Evolutionary conservation across 2,113 vertebrate genomes (phyloP), one percentile per base, ranked within the genome.

Genomic region (Bucco capensis): DNA sequence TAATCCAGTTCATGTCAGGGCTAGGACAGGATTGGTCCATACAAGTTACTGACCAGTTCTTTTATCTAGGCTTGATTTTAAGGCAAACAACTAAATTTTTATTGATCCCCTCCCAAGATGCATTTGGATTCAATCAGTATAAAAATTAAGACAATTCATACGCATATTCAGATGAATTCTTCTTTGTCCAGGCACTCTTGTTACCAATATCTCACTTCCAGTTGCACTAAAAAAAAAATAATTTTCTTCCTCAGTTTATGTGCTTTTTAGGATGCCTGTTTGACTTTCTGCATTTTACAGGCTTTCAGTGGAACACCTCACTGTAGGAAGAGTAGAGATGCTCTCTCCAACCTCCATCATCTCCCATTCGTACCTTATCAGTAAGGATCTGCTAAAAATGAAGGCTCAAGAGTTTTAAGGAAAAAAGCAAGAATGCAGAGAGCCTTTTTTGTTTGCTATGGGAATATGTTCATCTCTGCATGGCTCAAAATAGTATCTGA

Each of bases 401-500:
- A 88, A 82, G 53, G 40, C 58, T 38, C 54, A 57, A 64, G 42
- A 91, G 47, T 69, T 93, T 90, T 71, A 93, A 79, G 83, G 23
- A 19, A 94, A 96, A 95, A 82, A 77, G 30, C 86, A 86, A 96
- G 71, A 89, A 85, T 49, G 30, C 27, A 95, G 84, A 77, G 51
- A 94, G 93, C 57, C 91, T 95, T 90, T 93, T 81, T 66, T 86
- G 84, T 92, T 83, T 89, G 90, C 90, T 91, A 33, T n/a, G 75
- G 81, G 90, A 96, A 97, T 66, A 42, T 91, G 91, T 93, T 97
- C 89, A 92, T 96, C 93, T 97, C 90, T 93, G 75, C 61, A 83
- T 80, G 37, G 72, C 92, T 97, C 95, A 97, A 96, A 97, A 98
- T 95, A 97, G 96, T 74, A 96, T 90, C 96, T 93, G 96, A 98